Conservation (phyloP, 1,140 invertebrate genomes). For the Galendromus occidentalis region DNA sequence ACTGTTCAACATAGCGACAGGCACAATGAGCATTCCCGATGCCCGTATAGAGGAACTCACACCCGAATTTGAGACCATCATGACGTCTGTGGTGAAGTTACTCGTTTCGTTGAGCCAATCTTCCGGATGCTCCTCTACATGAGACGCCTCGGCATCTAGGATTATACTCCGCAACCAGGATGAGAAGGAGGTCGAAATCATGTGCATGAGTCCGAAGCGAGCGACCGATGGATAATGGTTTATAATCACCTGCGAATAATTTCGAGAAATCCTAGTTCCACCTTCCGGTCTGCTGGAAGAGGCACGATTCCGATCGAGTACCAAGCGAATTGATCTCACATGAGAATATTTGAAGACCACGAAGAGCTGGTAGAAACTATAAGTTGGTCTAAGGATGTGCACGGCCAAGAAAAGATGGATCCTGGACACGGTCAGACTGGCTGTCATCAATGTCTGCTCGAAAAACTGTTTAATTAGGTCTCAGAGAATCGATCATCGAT, state of each 20-base stretch:
- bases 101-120: too few relatives aligned
- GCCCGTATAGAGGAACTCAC: too few relatives aligned
- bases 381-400: conserved; percentile 41
- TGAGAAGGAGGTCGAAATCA: conserved; percentile 43
- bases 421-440: too few relatives aligned
- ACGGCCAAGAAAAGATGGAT: conserved; percentile 19
- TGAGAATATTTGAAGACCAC: conserved; percentile 54
- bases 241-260: conserved; percentile 33
- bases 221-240: conserved; percentile 35
- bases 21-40: too few relatives aligned
- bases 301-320: background rate
- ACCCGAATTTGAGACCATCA: too few relatives aligned
- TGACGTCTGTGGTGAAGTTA: too few relatives aligned
- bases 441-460: too few relatives aligned
- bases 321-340: background rate
- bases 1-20: too few relatives aligned
- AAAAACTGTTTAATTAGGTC: too few relatives aligned
- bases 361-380: conserved; percentile 44
- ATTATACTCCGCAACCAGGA: conserved; percentile 49
- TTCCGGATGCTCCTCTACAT: background rate
- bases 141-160: conserved; percentile 33
- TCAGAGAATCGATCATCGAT: too few relatives aligned
- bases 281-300: too few relatives aligned
- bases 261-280: too few relatives aligned
- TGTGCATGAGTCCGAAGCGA: conserved; percentile 46